Percentiles rank a stretch among this genome's conserved stretches.
phyloP scores from a whole-genome alignment of 2,888 invertebrate species.

The Patella ulyssiponensis region DNA sequence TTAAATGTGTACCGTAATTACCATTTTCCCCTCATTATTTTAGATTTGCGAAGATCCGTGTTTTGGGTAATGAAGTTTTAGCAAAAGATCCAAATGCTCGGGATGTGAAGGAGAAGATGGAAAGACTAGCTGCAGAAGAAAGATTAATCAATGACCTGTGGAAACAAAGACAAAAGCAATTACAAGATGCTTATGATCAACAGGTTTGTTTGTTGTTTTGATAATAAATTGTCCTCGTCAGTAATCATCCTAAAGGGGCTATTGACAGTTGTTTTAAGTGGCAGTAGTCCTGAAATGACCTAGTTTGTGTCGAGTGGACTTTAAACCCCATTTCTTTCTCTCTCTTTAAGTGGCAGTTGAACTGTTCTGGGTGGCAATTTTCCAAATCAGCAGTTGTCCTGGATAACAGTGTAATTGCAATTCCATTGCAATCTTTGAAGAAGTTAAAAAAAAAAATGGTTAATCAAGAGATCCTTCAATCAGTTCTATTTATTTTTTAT shows the following conservation, averaged over 20 bases:
- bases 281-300: not conserved
- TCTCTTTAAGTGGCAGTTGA: no score
- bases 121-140: conserved; percentile 82
- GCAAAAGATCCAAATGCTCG: conserved; percentile 80
- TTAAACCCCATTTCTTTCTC: no score
- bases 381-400: no score
- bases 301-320: no score
- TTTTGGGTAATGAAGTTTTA: conserved; percentile 77
- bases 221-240: not conserved
- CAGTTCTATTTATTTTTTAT: conserved; percentile 12
- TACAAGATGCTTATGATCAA: conserved; percentile 89
- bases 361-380: no score
- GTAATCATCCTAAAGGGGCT: not conserved
- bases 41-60: conserved; percentile 31
- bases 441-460: no score
- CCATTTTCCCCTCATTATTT: no score
- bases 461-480: no score
- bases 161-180: conserved; percentile 87
- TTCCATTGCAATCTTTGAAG: no score
- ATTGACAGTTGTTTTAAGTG: not conserved
- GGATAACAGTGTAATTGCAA: no score
- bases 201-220: conserved; percentile 74
- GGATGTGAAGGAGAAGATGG: conserved; percentile 80
- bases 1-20: no score
- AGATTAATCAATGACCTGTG: conserved; percentile 84